These are phyloP conservation scores for Nyctereutes procyonoides DNA, from an alignment of 2,113 vertebrate species.

Conservation along the genomic window DNA sequence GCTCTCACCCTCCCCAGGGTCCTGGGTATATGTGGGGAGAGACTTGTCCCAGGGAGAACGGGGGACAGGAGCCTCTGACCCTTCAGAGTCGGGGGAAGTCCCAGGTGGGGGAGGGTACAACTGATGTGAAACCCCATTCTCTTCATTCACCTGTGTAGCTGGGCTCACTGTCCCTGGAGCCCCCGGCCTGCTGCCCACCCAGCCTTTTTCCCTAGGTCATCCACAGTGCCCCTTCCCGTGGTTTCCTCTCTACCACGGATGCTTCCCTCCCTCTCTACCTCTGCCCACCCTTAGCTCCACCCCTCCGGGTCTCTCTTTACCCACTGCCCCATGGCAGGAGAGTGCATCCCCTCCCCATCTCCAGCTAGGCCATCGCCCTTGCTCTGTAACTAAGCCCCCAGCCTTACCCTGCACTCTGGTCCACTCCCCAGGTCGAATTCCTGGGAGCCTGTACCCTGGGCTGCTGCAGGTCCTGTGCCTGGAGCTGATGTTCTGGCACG, in stretches of 20 bases:
- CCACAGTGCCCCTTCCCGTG: background rate
- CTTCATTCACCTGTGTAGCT: background rate
- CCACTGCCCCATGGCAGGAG: background rate
- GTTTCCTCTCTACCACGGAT: background rate
- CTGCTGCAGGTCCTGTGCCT: background rate
- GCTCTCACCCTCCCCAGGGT: background rate
- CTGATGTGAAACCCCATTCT: background rate
- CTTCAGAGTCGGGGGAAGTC: background rate
- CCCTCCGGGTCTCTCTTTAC: background rate
- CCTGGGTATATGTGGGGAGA: background rate
- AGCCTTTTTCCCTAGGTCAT: background rate
- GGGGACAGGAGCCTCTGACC: background rate
- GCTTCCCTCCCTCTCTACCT: background rate
- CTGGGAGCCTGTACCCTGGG: background rate
- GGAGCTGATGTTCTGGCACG: background rate
- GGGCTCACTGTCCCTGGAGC: background rate
- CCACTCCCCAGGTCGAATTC: background rate
- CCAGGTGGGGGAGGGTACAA: too few species aligned
- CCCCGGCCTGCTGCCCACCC: background rate
- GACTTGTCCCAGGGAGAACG: background rate
- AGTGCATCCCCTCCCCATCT: background rate
- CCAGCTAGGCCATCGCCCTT: background rate
- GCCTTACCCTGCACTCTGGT: background rate
- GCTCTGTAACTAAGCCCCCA: background rate
- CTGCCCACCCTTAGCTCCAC: background rate